Percentiles rank a stretch among this genome's conserved stretches.
phyloP scores from a whole-genome alignment of 2,113 vertebrate species.

The Peucedramus taeniatus region DNA sequence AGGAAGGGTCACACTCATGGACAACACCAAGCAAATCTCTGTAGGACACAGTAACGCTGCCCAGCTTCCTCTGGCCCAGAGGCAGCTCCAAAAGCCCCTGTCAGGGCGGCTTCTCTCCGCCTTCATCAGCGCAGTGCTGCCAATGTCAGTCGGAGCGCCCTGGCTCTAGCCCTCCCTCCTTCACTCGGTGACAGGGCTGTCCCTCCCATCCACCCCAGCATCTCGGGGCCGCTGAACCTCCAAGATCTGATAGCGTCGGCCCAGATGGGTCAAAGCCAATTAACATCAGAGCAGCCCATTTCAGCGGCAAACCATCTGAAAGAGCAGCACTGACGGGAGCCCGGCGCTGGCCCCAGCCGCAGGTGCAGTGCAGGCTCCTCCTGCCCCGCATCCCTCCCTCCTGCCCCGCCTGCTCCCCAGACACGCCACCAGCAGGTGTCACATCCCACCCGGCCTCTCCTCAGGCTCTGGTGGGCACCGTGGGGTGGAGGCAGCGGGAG shows the following conservation, averaged over 20 bases:
- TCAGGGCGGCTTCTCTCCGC: neutral
- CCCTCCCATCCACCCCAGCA: neutral
- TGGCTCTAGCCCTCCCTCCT: neutral
- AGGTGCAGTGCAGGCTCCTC: neutral
- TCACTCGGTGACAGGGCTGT: neutral
- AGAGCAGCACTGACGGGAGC: neutral
- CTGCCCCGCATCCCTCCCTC: neutral
- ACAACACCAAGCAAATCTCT: neutral
- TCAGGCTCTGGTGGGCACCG: fast-evolving
- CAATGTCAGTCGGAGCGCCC: neutral
- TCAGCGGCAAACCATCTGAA: neutral
- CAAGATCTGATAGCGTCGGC: neutral
- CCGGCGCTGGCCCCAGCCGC: fast-evolving
- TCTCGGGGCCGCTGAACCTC: fast-evolving
- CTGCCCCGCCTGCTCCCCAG: neutral
- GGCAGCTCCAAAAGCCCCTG: neutral
- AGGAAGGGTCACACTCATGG: neutral
- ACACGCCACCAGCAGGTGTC: fast-evolving
- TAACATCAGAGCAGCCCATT: neutral
- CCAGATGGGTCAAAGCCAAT: neutral
- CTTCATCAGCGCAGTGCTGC: neutral
- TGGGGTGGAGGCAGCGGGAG: neutral
- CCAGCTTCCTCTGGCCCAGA: neutral
- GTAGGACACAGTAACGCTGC: fast-evolving
- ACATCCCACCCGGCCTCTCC: neutral